Base-by-base conservation (phyloP, 2,888 invertebrate genomes). In the Lacanobia wlatinum region DNA sequence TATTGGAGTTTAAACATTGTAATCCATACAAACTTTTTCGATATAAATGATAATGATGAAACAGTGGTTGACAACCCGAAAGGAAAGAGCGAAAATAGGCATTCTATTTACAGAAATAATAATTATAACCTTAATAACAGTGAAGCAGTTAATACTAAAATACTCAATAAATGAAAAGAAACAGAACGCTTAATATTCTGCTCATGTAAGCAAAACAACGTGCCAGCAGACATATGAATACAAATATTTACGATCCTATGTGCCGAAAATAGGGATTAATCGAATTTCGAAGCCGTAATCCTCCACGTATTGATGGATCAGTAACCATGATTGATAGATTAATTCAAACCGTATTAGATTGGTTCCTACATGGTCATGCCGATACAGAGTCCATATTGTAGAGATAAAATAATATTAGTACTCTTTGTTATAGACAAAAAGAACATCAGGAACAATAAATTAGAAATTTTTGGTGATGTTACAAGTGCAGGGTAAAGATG, bases 221-320 rank as follows among this genome's bases (percentile, higher is more conserved):
- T 67, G 66, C 50, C 61, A 43, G 10, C 40, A 70, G 23, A 58
- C 58, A 64, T 69, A 69, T 66, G 69, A 83, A 80, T 79, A 83
- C 70, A 83, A 83, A 83, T 80, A 83, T 64, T 52, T 38, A 55
- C 52, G 52, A 34, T 70, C 38, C 56, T 71, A 21, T 28, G 70
- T 65, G 52, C 56, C 61, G 72, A 80, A 86, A 71, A 76, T 74
- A 63, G 23, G 34, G 48, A 69, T 69, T 84, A 76, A 80, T 75
- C 69, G 63, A 72, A 71, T 76, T 63, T 64, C 40, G 73, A 46
- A 76, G 64, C 65, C 66, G 38, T 69, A 61, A 73, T 81, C 75
- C 73, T 70, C 43, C 58, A 43, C 34, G 43, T 52, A 65, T 69
- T 65, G 70, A 81, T 76, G 53, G 78, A 72, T 81, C 60, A 73